Evolutionary conservation across 1,140 invertebrate species (phyloP), one percentile per base, ranked within the genome.

Genomic region (Whitmania pigra): DNA sequence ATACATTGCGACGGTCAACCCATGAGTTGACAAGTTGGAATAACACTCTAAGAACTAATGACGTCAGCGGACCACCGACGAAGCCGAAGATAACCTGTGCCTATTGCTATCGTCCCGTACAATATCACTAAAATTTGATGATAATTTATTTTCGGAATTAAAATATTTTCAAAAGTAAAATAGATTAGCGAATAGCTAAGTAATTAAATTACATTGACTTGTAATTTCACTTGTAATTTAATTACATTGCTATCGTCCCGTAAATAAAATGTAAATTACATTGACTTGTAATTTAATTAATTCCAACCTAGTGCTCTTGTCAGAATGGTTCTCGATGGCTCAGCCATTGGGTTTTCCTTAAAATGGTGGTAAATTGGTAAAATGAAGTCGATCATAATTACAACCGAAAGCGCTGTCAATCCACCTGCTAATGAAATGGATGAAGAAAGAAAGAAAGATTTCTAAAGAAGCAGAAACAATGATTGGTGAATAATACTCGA

Each of bases 341-440:
- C 87, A 1, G 87, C 86, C 69, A 92, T 80, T 72, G 87, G 85
- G n/a, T 88, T 85, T n/a, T 86, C 86, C 27, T 67, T 71, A 9
- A 87, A 87, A 54, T 86, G 86, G 31, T 71, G 74, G 67, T 63
- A 63, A 63, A 75, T 72, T 6, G 88, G 87, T 55, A 85, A 86
- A 0, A 92, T 81, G 68, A 94, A 86, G 81, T 95, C 93, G 80
- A 94, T 88, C 76, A 91, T 87, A 4, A 89, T 89, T 9, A 94
- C 90, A 0, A 92, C 92, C 0, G 92, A 89, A 66, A 96, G 80
- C 0, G 92, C 93, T 79, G 94, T 95, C 54, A 95, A 80, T 18
- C 92, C 91, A 22, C 90, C 91, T 0, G 92, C 92, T 3, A 96
- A 90, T 2, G 93, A 94, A 76, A 91, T 93, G 79, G 43, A 75